Evolutionary conservation across 1,140 invertebrate species (phyloP), one percentile per base, ranked within the genome.

Genomic region (Drosophila quadrilineata): DNA sequence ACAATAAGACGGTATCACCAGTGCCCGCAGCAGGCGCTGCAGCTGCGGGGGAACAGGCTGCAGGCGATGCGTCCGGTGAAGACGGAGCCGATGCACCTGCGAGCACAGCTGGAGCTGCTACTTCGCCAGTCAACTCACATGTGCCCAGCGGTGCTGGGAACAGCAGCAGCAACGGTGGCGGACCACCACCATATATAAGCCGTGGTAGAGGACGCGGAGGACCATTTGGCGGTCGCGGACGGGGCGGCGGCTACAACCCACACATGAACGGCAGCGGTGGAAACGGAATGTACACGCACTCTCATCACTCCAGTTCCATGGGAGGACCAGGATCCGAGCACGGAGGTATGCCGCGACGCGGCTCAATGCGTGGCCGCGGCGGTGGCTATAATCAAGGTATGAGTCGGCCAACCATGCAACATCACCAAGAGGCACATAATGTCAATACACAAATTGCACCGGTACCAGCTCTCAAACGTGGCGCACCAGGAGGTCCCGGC

Each of bases 401-500:
- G 76, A 82, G 72, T 70, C 77, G 88, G 69, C 73, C 88, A 70
- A 88, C 88, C 59, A 77, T 84, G 71, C 87, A 75, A 57, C 64
- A 88, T 71, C 86, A 87, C 36, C 75, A 80, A 68, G 71, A 80
- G 75, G 64, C 71, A 72, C 87, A 89, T 85, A 82, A 75, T 75
- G 75, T 79, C 65, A 89, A 89, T 75, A 87, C 88, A 64, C 88
- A 89, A 87, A 75, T 87, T 49, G 82, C 88, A 75, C 88, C 88
- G 66, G 85, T 85, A 72, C 88, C 75, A 67, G 80, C 88, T 68
- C 67, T 89, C 46, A 89, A 89, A 80, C 85, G 88, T 14, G 88
- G 88, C 59, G 88, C 88, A 48, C 88, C 88, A 35, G 88, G 88
- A 62, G 88, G 88, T 49, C 88, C 88, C 29, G 77, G 88, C 28